Evolutionary conservation across 2,888 invertebrate species (phyloP).

Genomic region (Tipula confusa): DNA sequence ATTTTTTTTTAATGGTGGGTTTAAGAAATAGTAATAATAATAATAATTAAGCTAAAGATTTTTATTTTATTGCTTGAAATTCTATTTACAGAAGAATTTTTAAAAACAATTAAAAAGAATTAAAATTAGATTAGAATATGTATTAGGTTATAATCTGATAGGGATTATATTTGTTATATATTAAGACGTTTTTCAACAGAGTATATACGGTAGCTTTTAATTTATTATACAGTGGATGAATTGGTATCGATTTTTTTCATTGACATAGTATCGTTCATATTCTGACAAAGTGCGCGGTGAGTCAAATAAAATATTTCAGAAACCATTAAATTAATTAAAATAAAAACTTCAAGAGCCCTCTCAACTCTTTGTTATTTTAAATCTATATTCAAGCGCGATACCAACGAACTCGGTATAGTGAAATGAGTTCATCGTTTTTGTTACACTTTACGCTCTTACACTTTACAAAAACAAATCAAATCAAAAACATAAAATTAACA

Average conservation of each 20-base stretch:
- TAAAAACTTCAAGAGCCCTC: too few relatives aligned
- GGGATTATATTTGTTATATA: neutral
- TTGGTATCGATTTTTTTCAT: neutral
- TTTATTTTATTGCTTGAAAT: neutral
- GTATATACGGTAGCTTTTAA: neutral
- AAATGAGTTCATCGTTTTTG: too few relatives aligned
- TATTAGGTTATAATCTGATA: neutral
- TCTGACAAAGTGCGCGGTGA: too few relatives aligned
- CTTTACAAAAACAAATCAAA: too few relatives aligned
- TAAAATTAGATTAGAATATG: neutral
- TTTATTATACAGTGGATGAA: neutral
- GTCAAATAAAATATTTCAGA: too few relatives aligned
- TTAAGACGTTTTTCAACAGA: neutral
- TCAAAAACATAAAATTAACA: too few relatives aligned
- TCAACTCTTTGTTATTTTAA: too few relatives aligned
- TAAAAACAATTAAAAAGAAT: neutral
- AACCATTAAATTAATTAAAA: too few relatives aligned
- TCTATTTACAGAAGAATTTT: neutral
- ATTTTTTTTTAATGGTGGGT: neutral
- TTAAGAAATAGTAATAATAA: neutral
- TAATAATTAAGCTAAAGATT: neutral
- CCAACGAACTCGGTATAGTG: too few relatives aligned
- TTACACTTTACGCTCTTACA: too few relatives aligned
- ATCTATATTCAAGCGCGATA: too few relatives aligned
- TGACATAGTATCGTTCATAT: too few relatives aligned